Conservation (phyloP, 1,140 invertebrate genomes). For the Zophobas morio region DNA sequence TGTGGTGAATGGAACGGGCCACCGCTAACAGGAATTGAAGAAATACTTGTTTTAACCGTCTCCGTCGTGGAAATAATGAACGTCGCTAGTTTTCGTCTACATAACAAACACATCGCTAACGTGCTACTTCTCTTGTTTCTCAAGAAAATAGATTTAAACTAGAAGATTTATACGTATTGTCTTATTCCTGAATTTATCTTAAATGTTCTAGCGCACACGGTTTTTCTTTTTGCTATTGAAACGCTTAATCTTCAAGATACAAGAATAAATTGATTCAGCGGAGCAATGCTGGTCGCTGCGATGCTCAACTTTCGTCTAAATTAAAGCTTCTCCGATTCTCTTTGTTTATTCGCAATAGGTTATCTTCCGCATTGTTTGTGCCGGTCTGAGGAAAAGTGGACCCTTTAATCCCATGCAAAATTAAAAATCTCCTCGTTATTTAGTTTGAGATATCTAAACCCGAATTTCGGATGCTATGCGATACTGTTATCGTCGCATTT, state of each 20-base stretch:
- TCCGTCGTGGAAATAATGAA: conserved; percentile 45
- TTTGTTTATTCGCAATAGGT: conserved; percentile 4
- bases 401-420: neutral
- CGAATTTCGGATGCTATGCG: too few species aligned
- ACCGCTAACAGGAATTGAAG: conserved; percentile 41
- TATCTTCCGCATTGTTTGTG: conserved; percentile 3
- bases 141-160: conserved; percentile 48
- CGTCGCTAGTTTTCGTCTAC: conserved; percentile 44
- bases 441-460: too few species aligned
- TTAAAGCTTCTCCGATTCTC: conserved; percentile 7
- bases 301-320: conserved; percentile 7
- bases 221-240: conserved; percentile 38
- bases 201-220: conserved; percentile 16
- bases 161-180: conserved; percentile 43
- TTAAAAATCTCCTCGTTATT: neutral
- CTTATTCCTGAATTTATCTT: conserved; percentile 38
- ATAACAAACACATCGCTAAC: conserved; percentile 42
- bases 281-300: neutral
- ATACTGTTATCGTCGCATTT: too few species aligned
- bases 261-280: conserved; percentile 38
- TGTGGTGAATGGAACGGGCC: conserved; percentile 36
- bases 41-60: conserved; percentile 41
- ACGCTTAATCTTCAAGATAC: conserved; percentile 38
- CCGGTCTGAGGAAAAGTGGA: neutral
- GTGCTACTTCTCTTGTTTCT: conserved; percentile 32